Evolutionary conservation across 2,113 vertebrate species (phyloP), one percentile per base, ranked within the genome.

Genomic region (Gorsachius goisagi): DNA sequence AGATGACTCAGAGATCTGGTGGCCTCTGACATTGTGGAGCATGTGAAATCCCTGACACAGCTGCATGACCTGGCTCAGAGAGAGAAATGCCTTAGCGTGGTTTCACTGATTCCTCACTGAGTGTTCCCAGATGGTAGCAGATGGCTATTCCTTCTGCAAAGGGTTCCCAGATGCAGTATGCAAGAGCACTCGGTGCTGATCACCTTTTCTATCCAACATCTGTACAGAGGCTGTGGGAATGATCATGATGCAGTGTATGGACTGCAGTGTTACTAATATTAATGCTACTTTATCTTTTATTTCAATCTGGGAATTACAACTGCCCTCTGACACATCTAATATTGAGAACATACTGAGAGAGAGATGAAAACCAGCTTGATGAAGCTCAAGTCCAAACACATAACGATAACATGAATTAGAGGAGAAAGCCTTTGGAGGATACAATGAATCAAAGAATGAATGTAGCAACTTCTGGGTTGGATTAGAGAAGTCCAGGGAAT

Each of bases 81-180:
- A 55, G 78, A 93, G 55, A 78, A 91, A 84, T 88, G 82, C 44
- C 52, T 67, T 68, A 58, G 55, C 2, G 4, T 80, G 66, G 39
- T 94, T 94, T 59, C 82, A 88, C 71, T 62, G 59, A 93, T 91
- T 83, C 68, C 59, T 77, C 47, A 39, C 63, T 80, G 47, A 95
- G 27, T 18, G 64, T 63, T 97, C 88, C 73, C 96, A 95, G 79
- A 92, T 64, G 60, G 60, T 28, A 55, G 63, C 75, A 91, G 82
- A 90, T 39, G 23, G 53, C 47, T 90, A 74, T 90, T 86, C 63
- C 72, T 92, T 90, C 76, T 89, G 68, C 39, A 87, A 52, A 95
- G 89, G 33, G 41, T 72, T 97, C 85, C 90, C 95, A 96, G 85
- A 80, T 92, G 90, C 35, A 85, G 59, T 35, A 55, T 14, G 18